Evolutionary conservation across 2,113 vertebrate species (phyloP).

Genomic region (Macaca nemestrina): DNA sequence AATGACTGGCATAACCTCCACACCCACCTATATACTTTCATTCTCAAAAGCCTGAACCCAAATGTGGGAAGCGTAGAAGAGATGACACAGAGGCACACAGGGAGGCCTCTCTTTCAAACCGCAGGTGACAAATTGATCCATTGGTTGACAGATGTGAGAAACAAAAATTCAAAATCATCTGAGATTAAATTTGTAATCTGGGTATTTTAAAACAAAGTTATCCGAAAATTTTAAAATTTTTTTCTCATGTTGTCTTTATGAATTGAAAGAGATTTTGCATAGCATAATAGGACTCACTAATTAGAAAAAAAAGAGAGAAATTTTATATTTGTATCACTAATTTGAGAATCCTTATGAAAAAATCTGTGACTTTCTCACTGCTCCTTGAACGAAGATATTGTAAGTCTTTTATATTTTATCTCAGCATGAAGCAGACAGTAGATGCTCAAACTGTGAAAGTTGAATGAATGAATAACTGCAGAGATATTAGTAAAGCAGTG

Average conservation of each 20-base stretch:
- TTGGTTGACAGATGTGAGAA: rapidly evolving
- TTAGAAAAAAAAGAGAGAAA: neutral
- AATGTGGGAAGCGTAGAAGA: neutral
- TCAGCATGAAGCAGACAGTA: neutral
- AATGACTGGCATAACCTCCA: too few species aligned
- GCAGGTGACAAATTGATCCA: neutral
- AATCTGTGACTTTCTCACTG: neutral
- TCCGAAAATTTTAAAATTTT: neutral
- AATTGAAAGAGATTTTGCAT: neutral
- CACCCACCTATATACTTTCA: neutral
- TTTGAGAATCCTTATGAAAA: neutral
- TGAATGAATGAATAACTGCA: neutral
- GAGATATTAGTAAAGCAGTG: neutral
- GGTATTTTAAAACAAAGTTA: neutral
- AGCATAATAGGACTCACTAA: neutral
- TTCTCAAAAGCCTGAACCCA: neutral
- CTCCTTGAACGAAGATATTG: neutral
- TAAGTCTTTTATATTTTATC: neutral
- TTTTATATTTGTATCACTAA: neutral
- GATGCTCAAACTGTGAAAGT: neutral
- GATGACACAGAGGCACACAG: neutral
- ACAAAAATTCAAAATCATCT: neutral
- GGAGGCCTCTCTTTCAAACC: neutral
- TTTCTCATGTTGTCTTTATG: neutral
- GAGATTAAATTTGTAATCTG: neutral